Percentiles rank a stretch among this genome's conserved stretches.
Evolutionary conservation across 2,888 invertebrate genomes (phyloP).

Genomic region (Agapetus fuscipes): DNA sequence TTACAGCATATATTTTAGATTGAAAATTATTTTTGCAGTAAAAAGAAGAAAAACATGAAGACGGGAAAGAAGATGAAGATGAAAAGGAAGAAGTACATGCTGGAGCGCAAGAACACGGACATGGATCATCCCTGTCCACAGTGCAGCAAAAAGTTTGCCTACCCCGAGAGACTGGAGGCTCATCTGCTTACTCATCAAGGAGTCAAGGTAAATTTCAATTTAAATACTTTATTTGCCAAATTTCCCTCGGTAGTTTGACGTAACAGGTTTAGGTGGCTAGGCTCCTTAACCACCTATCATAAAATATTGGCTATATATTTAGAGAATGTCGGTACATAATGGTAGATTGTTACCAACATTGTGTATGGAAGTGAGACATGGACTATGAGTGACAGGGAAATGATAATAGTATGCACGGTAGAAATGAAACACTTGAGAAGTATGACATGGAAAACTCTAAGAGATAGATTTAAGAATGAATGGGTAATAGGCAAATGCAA

Average conservation of each 20-base stretch:
- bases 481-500: too few species aligned
- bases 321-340: too few species aligned
- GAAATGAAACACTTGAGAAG: too few species aligned
- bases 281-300: background rate
- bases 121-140: conserved; percentile 31
- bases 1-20: background rate
- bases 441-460: too few species aligned
- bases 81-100: conserved; percentile 18
- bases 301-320: conserved; percentile 1
- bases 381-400: too few species aligned
- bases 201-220: conserved; percentile 34
- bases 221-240: background rate
- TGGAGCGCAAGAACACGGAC: conserved; percentile 23
- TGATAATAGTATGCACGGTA: too few species aligned
- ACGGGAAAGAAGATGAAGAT: conserved; percentile 21
- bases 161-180: conserved; percentile 31
- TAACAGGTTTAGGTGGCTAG: too few species aligned
- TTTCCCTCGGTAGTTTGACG: background rate
- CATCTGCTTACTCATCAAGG: conserved; percentile 36
- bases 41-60: conserved; percentile 7
- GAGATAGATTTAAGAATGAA: background rate
- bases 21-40: conserved; percentile 9
- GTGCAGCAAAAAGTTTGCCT: conserved; percentile 33
- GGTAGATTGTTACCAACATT: too few species aligned
- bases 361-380: too few species aligned